A percentile compares a stretch with the other conserved stretches of the same genome.
Conservation (phyloP, 2,888 invertebrate species). For the Exephanes ischioxanthus region DNA sequence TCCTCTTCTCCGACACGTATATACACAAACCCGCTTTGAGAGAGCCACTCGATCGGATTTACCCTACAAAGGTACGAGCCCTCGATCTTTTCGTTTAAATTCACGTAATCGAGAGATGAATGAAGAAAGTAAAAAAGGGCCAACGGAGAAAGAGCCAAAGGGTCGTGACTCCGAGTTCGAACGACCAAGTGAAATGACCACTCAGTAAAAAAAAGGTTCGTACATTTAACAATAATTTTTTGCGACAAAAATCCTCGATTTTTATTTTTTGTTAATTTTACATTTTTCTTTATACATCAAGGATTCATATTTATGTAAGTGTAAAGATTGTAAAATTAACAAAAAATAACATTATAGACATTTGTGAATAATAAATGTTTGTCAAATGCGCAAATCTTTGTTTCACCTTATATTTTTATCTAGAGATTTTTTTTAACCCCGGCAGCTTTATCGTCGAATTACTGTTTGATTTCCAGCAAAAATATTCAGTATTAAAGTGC, state of each 20-base stretch:
- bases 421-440: not conserved
- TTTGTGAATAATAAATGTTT: not conserved
- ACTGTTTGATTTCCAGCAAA: not conserved
- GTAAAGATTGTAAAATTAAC: too few species aligned
- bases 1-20: constrained; percentile 19
- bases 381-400: not conserved
- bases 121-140: not conserved
- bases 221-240: too few species aligned
- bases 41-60: constrained; percentile 59
- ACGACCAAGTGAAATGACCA: not conserved
- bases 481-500: not conserved
- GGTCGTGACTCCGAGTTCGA: not conserved
- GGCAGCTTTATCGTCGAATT: not conserved
- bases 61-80: constrained; percentile 40
- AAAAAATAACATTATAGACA: too few species aligned
- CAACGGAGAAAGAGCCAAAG: constrained; percentile 5
- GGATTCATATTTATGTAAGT: too few species aligned
- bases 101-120: constrained; percentile 35
- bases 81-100: constrained; percentile 64
- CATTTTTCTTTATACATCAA: too few species aligned
- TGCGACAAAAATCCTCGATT: too few species aligned
- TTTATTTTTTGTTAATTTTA: too few species aligned
- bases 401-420: not conserved
- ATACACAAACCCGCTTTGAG: constrained; percentile 50
- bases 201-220: not conserved